phyloP scores from a whole-genome alignment of 1,140 invertebrate species.

The Lepeophtheirus salmonis region DNA sequence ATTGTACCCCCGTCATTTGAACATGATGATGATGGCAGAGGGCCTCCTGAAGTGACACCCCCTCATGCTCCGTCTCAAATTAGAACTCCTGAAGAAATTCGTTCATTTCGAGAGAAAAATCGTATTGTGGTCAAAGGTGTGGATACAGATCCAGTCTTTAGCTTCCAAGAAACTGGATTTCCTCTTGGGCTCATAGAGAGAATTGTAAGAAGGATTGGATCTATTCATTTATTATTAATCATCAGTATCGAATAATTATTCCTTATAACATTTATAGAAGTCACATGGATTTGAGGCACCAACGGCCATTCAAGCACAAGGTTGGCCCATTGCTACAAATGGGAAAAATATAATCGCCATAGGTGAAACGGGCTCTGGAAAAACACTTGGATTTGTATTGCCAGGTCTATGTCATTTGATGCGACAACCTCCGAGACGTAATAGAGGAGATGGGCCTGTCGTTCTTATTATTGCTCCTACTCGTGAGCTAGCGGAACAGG shows the following conservation, averaged over 20 bases:
- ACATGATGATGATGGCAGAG: too few species aligned
- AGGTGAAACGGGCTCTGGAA: constrained; percentile 21
- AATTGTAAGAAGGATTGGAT: neutral
- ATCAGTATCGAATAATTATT: too few species aligned
- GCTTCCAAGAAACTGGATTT: constrained; percentile 9
- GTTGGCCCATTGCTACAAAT: constrained; percentile 36
- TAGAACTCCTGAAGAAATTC: constrained; percentile 4
- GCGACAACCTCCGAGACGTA: constrained; percentile 51
- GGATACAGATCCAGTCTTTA: neutral
- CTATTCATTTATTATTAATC: constrained; percentile 5
- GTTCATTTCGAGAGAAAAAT: constrained; percentile 1
- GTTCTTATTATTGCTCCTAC: constrained; percentile 78
- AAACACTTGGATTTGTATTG: constrained; percentile 31
- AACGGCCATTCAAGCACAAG: constrained; percentile 32
- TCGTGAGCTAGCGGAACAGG: constrained; percentile 81
- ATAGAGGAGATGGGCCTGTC: constrained; percentile 66
- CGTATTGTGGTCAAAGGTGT: constrained; percentile 1
- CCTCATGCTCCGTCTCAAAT: too few species aligned
- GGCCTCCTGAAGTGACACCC: too few species aligned
- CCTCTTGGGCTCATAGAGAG: neutral
- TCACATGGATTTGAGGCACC: constrained; percentile 28
- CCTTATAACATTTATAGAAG: constrained; percentile 17
- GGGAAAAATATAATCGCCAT: constrained; percentile 24
- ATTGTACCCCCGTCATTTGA: too few species aligned
- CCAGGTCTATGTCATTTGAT: constrained; percentile 71